Conservation (phyloP, 2,797 vertebrate species). For the Tragopan temminckii region DNA sequence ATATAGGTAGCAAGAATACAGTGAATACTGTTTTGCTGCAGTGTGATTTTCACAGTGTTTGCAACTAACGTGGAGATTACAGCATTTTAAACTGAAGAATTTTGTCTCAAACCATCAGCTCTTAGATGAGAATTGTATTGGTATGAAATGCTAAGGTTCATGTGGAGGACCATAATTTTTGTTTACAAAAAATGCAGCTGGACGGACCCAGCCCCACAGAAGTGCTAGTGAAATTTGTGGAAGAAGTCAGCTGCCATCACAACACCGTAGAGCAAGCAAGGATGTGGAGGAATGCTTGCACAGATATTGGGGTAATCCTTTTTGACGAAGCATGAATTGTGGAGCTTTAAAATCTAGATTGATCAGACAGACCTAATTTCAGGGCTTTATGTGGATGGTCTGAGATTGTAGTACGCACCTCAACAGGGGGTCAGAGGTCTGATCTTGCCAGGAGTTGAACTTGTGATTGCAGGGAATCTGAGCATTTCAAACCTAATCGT, state of each 20-base stretch:
- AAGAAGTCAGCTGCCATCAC: not conserved
- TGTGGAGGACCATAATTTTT: not conserved
- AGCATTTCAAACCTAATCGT: constrained; percentile 33
- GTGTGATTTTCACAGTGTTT: not conserved
- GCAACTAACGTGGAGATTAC: not conserved
- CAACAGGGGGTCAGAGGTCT: not conserved
- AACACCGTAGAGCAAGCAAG: not conserved
- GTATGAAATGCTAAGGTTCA: not conserved
- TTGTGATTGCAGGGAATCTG: constrained; percentile 36
- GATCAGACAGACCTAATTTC: not conserved
- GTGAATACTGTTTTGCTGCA: not conserved
- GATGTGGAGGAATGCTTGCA: not conserved
- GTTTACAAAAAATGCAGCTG: not conserved
- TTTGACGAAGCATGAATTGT: not conserved
- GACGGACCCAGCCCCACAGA: not conserved
- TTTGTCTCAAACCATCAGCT: not conserved
- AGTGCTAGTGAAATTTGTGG: not conserved
- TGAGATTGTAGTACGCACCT: not conserved
- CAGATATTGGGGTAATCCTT: not conserved
- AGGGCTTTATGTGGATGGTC: not conserved
- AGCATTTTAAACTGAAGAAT: not conserved
- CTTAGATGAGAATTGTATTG: not conserved
- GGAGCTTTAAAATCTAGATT: not conserved
- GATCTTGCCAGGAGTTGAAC: not conserved
- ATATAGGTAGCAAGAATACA: not conserved